These are phyloP conservation scores for Petaurus breviceps DNA, from an alignment of 2,113 vertebrate genomes.

Conservation along the genomic window DNA sequence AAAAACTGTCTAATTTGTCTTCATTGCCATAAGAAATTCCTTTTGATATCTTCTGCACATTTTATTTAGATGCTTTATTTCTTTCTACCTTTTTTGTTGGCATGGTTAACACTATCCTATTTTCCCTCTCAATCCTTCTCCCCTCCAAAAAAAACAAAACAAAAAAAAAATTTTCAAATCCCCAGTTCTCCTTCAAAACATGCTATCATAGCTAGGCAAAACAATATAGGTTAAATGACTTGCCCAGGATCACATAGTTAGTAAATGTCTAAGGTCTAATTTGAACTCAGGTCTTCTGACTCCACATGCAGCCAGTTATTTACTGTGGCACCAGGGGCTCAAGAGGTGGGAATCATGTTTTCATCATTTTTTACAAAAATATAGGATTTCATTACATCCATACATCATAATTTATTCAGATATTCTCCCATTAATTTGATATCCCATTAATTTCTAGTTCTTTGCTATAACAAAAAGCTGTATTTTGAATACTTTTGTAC, in stretches of 20 bases:
- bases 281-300: neutral
- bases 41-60: neutral
- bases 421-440: neutral
- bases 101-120: neutral
- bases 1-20: too few relatives aligned
- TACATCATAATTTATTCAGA: neutral
- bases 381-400: neutral
- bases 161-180: neutral
- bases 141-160: neutral
- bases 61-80: neutral
- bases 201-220: neutral
- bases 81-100: neutral
- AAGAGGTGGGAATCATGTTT: neutral
- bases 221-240: neutral
- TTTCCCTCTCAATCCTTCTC: neutral
- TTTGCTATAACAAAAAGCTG: neutral
- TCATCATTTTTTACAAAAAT: neutral
- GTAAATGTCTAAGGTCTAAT: neutral
- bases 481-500: neutral
- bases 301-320: too few relatives aligned
- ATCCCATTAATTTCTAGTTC: neutral
- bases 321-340: too few relatives aligned
- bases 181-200: neutral
- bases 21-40: too few relatives aligned
- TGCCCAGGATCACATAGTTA: neutral